These are phyloP conservation scores for Tamias sibiricus DNA, from an alignment of 2,113 vertebrate genomes.

Conservation along the genomic window DNA sequence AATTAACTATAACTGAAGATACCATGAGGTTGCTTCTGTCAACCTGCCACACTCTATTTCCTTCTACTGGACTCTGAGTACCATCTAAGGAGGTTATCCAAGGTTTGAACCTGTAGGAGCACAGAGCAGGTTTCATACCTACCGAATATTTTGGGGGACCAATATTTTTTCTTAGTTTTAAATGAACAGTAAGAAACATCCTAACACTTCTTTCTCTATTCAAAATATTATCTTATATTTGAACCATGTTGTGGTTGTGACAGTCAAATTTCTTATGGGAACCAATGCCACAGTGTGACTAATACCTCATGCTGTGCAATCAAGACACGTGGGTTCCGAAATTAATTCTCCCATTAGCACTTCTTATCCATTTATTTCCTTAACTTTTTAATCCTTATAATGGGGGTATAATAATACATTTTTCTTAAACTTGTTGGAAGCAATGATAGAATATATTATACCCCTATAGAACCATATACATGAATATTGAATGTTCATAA, in stretches of 20 bases:
- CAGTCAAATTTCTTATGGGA: neutral
- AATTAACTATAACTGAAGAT: neutral
- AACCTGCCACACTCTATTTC: too few relatives aligned
- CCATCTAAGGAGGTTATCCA: neutral
- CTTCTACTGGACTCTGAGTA: neutral
- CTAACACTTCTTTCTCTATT: neutral
- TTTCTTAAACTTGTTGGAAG: neutral
- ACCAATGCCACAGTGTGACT: neutral
- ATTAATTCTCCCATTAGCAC: neutral
- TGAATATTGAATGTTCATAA: neutral
- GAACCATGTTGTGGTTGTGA: rapidly evolving
- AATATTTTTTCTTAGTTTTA: neutral
- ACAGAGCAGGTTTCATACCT: neutral
- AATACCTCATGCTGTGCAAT: neutral
- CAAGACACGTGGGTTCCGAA: neutral
- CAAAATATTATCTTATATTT: neutral
- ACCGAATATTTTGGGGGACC: neutral
- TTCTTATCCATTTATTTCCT: neutral
- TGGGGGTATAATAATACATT: neutral
- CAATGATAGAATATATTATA: neutral
- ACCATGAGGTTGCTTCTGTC: neutral
- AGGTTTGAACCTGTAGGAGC: neutral
- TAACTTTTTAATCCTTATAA: neutral
- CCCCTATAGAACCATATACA: neutral
- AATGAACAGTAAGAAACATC: neutral